Percentiles rank a stretch among this genome's conserved stretches.
phyloP scores from a whole-genome alignment of 2,113 vertebrate genomes.

The Strix uralensis region DNA sequence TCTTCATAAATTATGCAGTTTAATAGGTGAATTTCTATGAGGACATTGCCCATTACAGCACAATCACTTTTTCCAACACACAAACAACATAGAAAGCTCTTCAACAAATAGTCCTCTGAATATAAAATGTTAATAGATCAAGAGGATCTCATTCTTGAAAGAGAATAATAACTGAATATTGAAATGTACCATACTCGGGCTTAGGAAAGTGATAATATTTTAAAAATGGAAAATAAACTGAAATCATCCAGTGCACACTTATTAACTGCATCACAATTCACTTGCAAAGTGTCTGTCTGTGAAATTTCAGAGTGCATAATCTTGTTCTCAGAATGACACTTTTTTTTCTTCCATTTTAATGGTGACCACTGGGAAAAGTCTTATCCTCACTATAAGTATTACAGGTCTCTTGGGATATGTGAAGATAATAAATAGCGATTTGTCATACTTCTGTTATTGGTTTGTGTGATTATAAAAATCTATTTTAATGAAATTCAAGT shows the following conservation, averaged over 20 bases:
- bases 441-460: slow-evolving; percentile 64
- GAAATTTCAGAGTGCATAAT: slow-evolving; percentile 56
- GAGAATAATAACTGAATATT: slow-evolving; percentile 32
- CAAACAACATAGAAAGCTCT: slow-evolving; percentile 40
- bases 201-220: slow-evolving; percentile 35
- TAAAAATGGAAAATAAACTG: slow-evolving; percentile 26
- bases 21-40: slow-evolving; percentile 46
- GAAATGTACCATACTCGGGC: neutral
- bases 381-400: slow-evolving; percentile 41
- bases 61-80: neutral
- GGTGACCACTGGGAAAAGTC: slow-evolving; percentile 56
- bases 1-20: slow-evolving; percentile 34
- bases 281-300: slow-evolving; percentile 33
- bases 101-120: slow-evolving; percentile 28
- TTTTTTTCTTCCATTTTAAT: slow-evolving; percentile 45
- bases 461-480: slow-evolving; percentile 69
- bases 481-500: slow-evolving; percentile 68
- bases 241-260: slow-evolving; percentile 19
- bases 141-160: slow-evolving; percentile 42
- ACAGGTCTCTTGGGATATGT: slow-evolving; percentile 18
- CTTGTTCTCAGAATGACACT: slow-evolving; percentile 48
- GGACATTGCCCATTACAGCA: slow-evolving; percentile 11
- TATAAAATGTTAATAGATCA: slow-evolving; percentile 45
- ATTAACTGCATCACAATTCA: slow-evolving; percentile 36
- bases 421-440: slow-evolving; percentile 66